Conservation (phyloP, 1,140 invertebrate genomes). For the Eciton burchellii region DNA sequence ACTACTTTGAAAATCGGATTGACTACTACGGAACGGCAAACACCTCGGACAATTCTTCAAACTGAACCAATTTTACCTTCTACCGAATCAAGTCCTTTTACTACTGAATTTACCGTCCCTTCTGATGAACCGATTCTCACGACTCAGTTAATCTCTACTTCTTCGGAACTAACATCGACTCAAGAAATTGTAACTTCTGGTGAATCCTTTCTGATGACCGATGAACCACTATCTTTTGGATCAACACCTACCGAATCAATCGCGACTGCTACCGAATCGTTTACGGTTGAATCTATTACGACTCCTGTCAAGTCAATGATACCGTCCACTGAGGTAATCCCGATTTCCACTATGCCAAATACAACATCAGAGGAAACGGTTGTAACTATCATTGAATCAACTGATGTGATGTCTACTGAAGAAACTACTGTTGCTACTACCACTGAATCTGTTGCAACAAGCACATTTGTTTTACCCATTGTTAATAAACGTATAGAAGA, state of each 20-base stretch:
- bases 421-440: conserved; percentile 1
- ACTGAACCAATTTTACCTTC: conserved; percentile 8
- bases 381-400: not conserved
- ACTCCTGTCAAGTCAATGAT: not conserved
- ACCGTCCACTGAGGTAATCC: not conserved
- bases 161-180: not conserved
- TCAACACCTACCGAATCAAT: not conserved
- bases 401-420: not conserved
- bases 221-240: not conserved
- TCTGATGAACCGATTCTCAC: not conserved
- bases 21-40: not conserved
- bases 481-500: conserved; percentile 35
- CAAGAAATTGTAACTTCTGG: not conserved
- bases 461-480: conserved; percentile 7
- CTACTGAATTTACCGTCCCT: not conserved
- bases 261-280: not conserved
- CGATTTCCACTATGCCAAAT: not conserved
- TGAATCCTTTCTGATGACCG: conserved; percentile 2
- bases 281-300: not conserved
- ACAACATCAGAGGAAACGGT: conserved; percentile 23
- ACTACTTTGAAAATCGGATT: not conserved
- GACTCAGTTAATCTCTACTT: conserved; percentile 5
- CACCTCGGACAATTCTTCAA: not conserved
- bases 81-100: not conserved
- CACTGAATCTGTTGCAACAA: not conserved